phyloP scores from a whole-genome alignment of 30 jellyfish, hydroid and myxozoan species.

The Aurelia aurita complex sp. Pacific region DNA sequence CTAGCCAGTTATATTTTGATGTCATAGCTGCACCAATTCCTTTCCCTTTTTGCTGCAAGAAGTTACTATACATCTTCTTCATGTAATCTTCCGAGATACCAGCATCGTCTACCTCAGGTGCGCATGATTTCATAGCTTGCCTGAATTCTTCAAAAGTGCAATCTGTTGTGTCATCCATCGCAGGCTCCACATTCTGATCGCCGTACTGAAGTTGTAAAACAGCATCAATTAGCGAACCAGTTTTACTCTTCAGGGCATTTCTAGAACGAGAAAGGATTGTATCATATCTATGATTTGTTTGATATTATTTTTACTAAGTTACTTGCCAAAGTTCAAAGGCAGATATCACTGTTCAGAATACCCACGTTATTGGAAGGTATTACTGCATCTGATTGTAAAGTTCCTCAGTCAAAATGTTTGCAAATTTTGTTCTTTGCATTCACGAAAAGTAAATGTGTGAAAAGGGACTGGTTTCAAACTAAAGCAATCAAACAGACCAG shows the following conservation, averaged over 20 bases:
- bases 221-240: constrained; percentile 38
- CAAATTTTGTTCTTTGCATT: too few relatives aligned
- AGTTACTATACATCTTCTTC: constrained; percentile 64
- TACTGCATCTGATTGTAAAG: too few relatives aligned
- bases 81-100: constrained; percentile 56
- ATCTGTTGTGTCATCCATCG: background rate
- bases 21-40: constrained; percentile 85
- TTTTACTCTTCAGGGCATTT: background rate
- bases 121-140: constrained; percentile 66
- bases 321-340: too few relatives aligned
- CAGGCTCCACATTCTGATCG: background rate
- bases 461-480: too few relatives aligned
- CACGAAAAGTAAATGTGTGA: too few relatives aligned
- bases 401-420: too few relatives aligned
- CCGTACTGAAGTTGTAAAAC: constrained; percentile 5
- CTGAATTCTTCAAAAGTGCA: constrained; percentile 89
- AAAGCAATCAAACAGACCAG: too few relatives aligned
- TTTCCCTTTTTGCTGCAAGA: constrained; percentile 36
- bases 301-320: too few relatives aligned
- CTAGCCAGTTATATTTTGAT: constrained; percentile 75
- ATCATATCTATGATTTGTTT: too few relatives aligned
- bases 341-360: too few relatives aligned
- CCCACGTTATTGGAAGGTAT: too few relatives aligned
- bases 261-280: constrained; percentile 2
- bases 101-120: constrained; percentile 30